Conservation (phyloP, 1,140 invertebrate genomes). For the Protaetia brevitarsis region DNA sequence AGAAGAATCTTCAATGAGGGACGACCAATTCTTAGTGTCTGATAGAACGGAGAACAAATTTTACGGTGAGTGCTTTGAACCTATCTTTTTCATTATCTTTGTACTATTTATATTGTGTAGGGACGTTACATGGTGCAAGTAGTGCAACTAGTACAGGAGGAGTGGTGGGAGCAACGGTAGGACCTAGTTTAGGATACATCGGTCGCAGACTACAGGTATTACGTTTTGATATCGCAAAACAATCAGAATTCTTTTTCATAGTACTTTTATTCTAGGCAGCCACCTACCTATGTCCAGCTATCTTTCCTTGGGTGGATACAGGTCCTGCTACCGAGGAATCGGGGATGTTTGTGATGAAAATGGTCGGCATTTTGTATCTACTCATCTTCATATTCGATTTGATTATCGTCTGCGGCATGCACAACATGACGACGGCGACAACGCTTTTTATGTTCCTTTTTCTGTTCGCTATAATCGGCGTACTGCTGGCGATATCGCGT, state of each 20-base stretch:
- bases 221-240: too few species aligned
- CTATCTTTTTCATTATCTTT: not conserved
- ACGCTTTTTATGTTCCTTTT: constrained; percentile 68
- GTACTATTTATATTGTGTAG: constrained; percentile 26
- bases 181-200: constrained; percentile 58
- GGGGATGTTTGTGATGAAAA: constrained; percentile 83
- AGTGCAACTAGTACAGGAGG: constrained; percentile 51
- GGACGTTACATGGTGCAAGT: constrained; percentile 49
- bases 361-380: constrained; percentile 78
- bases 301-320: constrained; percentile 84
- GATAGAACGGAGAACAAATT: constrained; percentile 82
- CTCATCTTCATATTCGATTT: constrained; percentile 80
- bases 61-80: constrained; percentile 60
- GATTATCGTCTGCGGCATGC: constrained; percentile 75
- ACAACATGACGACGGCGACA: constrained; percentile 64
- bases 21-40: constrained; percentile 82
- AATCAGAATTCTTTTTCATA: too few species aligned
- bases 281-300: constrained; percentile 77
- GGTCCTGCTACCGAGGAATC: constrained; percentile 81
- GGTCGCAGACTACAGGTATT: constrained; percentile 53
- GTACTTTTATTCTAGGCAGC: constrained; percentile 56
- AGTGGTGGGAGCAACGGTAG: constrained; percentile 49
- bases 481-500: constrained; percentile 79
- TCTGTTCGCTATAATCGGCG: constrained; percentile 70
- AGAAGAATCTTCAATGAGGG: constrained; percentile 68